Evolutionary conservation across 1,140 invertebrate species (phyloP).

Genomic region (Pseudomyrmex pallidus): DNA sequence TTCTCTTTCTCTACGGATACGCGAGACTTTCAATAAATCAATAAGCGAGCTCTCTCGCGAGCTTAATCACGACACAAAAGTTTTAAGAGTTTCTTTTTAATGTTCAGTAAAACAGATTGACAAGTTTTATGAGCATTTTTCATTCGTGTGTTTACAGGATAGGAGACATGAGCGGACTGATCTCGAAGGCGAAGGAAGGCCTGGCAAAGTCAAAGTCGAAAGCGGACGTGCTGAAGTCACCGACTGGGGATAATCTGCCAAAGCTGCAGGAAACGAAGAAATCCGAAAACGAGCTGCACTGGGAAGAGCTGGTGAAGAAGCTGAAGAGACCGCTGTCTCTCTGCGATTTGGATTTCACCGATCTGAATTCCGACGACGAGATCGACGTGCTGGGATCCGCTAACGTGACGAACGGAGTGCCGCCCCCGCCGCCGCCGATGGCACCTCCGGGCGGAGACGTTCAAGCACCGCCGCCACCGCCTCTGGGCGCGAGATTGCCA

Average conservation of each 20-base stretch:
- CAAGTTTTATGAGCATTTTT: constrained; percentile 1
- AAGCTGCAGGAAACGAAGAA: constrained; percentile 91
- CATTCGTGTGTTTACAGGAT: constrained; percentile 82
- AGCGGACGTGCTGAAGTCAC: constrained; percentile 89
- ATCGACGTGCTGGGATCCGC: constrained; percentile 88
- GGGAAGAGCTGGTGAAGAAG: constrained; percentile 95
- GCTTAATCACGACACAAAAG: not conserved
- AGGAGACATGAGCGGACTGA: constrained; percentile 94
- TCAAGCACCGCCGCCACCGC: constrained; percentile 81
- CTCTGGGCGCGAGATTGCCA: constrained; percentile 74
- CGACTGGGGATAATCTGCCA: constrained; percentile 87
- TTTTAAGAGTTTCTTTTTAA: not conserved
- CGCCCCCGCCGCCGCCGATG: constrained; percentile 90
- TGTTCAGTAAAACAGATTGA: too few species aligned
- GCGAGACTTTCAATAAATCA: constrained; percentile 19
- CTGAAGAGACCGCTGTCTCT: constrained; percentile 94
- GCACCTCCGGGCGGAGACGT: constrained; percentile 81
- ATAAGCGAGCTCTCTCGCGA: constrained; percentile 3
- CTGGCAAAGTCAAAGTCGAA: constrained; percentile 93
- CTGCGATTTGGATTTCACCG: constrained; percentile 98
- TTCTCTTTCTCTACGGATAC: not conserved
- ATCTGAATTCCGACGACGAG: constrained; percentile 93
- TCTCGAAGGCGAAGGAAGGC: constrained; percentile 97
- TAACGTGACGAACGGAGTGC: constrained; percentile 87
- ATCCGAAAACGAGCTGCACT: constrained; percentile 96